Evolutionary conservation across 2,113 vertebrate species (phyloP).

Genomic region (Brachirus orientalis): DNA sequence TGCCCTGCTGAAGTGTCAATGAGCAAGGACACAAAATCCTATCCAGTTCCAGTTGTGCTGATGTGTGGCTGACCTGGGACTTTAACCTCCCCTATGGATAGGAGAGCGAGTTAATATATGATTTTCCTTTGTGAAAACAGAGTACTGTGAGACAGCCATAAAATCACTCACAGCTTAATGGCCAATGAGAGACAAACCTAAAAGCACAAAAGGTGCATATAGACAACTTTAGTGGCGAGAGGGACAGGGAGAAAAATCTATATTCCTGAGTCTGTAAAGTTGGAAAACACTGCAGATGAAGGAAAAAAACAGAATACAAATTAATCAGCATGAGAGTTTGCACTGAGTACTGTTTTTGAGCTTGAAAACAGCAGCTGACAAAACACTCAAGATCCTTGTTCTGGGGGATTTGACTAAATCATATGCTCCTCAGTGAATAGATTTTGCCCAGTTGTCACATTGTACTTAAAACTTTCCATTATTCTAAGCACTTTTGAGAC

Average conservation of each 20-base stretch:
- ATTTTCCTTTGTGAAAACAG: constrained; percentile 56
- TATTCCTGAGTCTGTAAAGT: background rate
- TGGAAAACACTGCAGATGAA: background rate
- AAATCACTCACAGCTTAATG: constrained; percentile 62
- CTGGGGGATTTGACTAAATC: background rate
- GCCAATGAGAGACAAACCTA: constrained; percentile 48
- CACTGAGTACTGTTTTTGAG: background rate
- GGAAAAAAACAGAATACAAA: constrained; percentile 6
- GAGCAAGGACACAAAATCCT: constrained; percentile 41
- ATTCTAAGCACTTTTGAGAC: background rate
- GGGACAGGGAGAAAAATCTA: constrained; percentile 14
- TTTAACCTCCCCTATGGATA: constrained; percentile 37
- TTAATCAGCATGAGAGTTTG: background rate
- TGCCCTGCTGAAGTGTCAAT: constrained; percentile 54
- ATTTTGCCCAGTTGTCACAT: background rate
- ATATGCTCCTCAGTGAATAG: constrained; percentile 4
- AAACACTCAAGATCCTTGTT: constrained; percentile 10
- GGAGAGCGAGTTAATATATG: constrained; percentile 60
- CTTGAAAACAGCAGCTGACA: constrained; percentile 5
- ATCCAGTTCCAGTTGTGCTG: constrained; percentile 23
- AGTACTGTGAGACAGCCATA: constrained; percentile 46
- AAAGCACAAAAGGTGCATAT: constrained; percentile 27
- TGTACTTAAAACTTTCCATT: background rate
- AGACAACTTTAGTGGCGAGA: constrained; percentile 10
- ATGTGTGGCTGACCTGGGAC: constrained; percentile 50